Conservation (phyloP, 2,113 vertebrate species). For the Malaclemys terrapin region DNA sequence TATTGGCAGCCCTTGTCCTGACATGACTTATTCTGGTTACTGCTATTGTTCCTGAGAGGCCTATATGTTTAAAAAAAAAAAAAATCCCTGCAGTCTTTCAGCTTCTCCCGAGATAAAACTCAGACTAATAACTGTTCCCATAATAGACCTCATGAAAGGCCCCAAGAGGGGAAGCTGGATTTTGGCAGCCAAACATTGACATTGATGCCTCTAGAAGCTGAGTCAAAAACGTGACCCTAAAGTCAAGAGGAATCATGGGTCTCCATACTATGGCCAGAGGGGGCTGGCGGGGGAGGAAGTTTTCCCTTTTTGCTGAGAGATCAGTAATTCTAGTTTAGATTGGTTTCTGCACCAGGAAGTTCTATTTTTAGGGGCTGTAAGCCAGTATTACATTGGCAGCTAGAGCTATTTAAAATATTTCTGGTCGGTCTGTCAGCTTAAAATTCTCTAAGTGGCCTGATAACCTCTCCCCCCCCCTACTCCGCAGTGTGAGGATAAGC, state of each 20-base stretch:
- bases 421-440: not conserved
- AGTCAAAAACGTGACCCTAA: fast-evolving
- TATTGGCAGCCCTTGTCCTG: not conserved
- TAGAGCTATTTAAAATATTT: conserved; percentile 59
- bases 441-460: not conserved
- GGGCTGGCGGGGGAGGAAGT: not conserved
- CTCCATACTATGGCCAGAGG: not conserved
- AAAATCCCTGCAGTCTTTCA: not conserved
- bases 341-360: not conserved
- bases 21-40: not conserved
- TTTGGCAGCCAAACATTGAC: conserved; percentile 3
- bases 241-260: fast-evolving
- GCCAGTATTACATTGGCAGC: conserved; percentile 15
- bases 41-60: not conserved
- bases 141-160: not conserved
- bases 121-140: not conserved
- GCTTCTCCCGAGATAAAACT: not conserved
- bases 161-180: not conserved
- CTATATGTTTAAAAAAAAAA: fast-evolving
- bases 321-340: not conserved
- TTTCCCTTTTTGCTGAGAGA: not conserved
- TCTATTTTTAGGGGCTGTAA: conserved; percentile 44
- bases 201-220: not conserved
- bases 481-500: not conserved
- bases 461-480: not conserved